Evolutionary conservation across 2,113 vertebrate species (phyloP), one percentile per base, ranked within the genome.

Genomic region (Epinephelus lanceolatus): DNA sequence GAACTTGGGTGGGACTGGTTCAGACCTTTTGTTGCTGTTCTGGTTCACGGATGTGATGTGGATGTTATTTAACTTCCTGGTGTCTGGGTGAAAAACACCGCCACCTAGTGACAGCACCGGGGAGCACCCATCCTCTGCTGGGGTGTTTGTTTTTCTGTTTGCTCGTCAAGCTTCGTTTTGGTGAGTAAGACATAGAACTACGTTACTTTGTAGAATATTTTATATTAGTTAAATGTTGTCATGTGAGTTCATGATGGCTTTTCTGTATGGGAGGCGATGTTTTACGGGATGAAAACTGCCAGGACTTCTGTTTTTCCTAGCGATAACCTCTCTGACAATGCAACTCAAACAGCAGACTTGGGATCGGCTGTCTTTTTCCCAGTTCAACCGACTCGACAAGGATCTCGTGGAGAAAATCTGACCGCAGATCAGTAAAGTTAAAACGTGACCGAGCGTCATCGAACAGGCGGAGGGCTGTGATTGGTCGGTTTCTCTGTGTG

Each of bases 41-140:
- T 51, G 19, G 13, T 47, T 88, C 45, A 53, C 92, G 92, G 93
- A 93, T 87, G 80, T 92, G 91, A 93, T 87, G 91, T 80, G 84
- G 86, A 66, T 49, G 18, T 61, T 17, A 3, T 47, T 27, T 61
- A 0, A 81, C 85, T 78, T 93, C 80, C 85, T 76, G 66, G 42
- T 75, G 4, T 25, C 4, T 15, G 6, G 4, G 23, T 2, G 47
- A 1, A 11, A 40, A 89, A 86, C 78, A 75, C 8, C 49, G 83
- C 88, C 89, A 63, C 78, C 89, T 82, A 47, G 30, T 49, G 91
- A 2, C 72, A 1, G 10, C 14, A 33, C 0, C 3, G 4, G 55
- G 17, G 3, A 42, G 14, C 37, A 4, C 5, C 2, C 15, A 5
- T 30, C 30, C 30, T 30, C 30, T 30, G 30, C 30, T 5, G 4